These are phyloP conservation scores for Porphyrio hochstetteri DNA, from an alignment of 2,113 vertebrate genomes.

Conservation along the genomic window DNA sequence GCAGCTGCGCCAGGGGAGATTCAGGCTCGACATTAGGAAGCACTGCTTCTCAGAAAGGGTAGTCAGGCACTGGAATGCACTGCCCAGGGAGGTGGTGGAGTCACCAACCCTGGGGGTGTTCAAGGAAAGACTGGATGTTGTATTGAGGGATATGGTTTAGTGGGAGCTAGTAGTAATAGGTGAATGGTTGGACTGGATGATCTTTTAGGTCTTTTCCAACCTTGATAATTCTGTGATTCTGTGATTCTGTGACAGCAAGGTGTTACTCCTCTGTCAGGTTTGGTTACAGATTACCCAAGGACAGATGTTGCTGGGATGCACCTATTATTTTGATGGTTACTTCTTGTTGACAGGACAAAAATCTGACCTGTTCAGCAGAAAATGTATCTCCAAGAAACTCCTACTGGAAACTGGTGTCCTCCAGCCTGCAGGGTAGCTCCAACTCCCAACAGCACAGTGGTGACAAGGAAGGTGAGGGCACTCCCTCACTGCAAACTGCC, in stretches of 20 bases:
- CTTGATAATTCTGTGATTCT: too few relatives aligned
- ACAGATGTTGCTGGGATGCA: background rate
- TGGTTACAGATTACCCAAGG: background rate
- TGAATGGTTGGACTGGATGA: too few relatives aligned
- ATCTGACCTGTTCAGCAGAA: background rate
- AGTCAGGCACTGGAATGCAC: too few relatives aligned
- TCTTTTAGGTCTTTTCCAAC: too few relatives aligned
- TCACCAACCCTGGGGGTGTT: too few relatives aligned
- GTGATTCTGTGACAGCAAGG: background rate
- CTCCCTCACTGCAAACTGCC: background rate
- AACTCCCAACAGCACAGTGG: rapidly evolving
- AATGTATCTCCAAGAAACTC: background rate
- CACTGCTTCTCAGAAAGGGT: too few relatives aligned
- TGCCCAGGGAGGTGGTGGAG: too few relatives aligned
- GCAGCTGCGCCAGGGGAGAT: too few relatives aligned
- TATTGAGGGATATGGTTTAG: too few relatives aligned
- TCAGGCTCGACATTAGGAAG: too few relatives aligned
- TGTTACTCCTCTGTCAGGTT: background rate
- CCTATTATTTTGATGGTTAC: background rate
- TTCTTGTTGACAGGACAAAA: background rate
- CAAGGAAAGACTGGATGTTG: too few relatives aligned
- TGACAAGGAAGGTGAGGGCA: background rate
- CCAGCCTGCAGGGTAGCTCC: background rate
- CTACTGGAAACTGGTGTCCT: background rate
- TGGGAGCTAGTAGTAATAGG: too few relatives aligned